Evolutionary conservation across 2,797 vertebrate genomes (phyloP), one percentile per base, ranked within the genome.

Genomic region (Linurgus olivaceus): DNA sequence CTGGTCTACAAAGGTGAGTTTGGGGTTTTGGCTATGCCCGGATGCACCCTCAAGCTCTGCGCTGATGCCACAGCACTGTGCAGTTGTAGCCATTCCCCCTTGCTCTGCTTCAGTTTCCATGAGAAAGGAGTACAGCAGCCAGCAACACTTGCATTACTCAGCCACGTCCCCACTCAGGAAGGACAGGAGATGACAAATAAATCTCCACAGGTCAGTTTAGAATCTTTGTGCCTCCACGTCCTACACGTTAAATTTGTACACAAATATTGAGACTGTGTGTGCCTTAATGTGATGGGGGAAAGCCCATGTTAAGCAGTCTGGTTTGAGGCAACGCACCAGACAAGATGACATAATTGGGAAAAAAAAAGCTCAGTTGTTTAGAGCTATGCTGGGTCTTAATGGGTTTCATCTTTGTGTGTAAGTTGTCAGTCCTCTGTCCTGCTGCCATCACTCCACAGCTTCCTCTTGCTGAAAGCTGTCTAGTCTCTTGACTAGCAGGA

Each of bases 251-350:
- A 78, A 90, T 40, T 80, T 63, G 45, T 12, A 55, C 33, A 23
- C 0, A 0, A 8, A 7, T 52, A 79, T 63, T 65, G 35, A 70
- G 24, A 47, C 8, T 52, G 8, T 3, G 15, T 1, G 0, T 33
- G 28, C 51, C 28, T 65, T 37, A 24, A n/a, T 55, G 14, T 14
- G 28, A 37, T 9, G 17, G 1, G 7, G 24, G 3, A 19, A 65
- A 73, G 16, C 20, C 45, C 31, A 85, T 13, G 6, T 61, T 33
- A 35, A 35, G 21, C 65, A 67, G 61, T 23, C 54, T 80, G 31
- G 12, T 92, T 73, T 58, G 75, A 79, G 50, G 50, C 66, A 51
- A 61, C 14, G 13, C 35, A 37, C 71, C 67, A 89, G 75, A 82
- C n/a, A 58, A 63, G 67, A 77, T 59, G 50, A 85, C 38, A 31